Evolutionary conservation across 1,140 invertebrate species (phyloP), one percentile per base, ranked within the genome.

Genomic region (Sarcophaga bullata): DNA sequence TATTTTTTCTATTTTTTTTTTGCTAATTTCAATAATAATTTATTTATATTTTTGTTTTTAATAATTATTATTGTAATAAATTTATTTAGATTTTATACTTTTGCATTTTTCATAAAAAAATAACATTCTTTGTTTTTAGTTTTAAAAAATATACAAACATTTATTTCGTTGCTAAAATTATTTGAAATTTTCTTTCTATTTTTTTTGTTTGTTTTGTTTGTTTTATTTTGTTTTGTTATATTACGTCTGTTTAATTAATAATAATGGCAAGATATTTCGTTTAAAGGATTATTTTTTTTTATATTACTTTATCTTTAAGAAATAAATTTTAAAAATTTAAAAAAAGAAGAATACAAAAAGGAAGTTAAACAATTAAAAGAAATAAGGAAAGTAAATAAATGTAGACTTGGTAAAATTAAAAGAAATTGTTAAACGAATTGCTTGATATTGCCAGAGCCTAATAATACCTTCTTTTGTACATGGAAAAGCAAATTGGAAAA

Each of bases 121-220:
- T 10, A 9, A 52, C 50, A 52, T 52, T 52, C 50, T 37, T 37
- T 37, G 25, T 37, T 37, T 37, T 37, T 37, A 37, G 25, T 37
- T 37, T 37, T 37, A 52, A 68, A 68, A 68, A 52, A 52, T 10
- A 52, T 52, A 68, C n/a, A 68, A 68, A 68, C 54, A 68, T 68
- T 68, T 19, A 9, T 68, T 68, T 68, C 62, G 62, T 68, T 68
- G 62, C 62, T 68, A 68, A 68, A 37, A 68, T 68, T 68, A 68
- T 58, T 11, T 58, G 19, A 25, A 68, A 19, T 37, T 37, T 37
- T 37, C 25, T 2, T 37, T 37, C 25, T 37, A 2, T 2, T 37
- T 37, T 37, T 37, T 37, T 37, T 37, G 25, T 37, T 37, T n/a
- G n/a, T n/a, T n/a, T n/a, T n/a, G n/a, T n/a, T 4, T 37, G 25